Evolutionary conservation across 2,113 vertebrate genomes (phyloP), one percentile per base, ranked within the genome.

Genomic region (Myotis yumanensis): DNA sequence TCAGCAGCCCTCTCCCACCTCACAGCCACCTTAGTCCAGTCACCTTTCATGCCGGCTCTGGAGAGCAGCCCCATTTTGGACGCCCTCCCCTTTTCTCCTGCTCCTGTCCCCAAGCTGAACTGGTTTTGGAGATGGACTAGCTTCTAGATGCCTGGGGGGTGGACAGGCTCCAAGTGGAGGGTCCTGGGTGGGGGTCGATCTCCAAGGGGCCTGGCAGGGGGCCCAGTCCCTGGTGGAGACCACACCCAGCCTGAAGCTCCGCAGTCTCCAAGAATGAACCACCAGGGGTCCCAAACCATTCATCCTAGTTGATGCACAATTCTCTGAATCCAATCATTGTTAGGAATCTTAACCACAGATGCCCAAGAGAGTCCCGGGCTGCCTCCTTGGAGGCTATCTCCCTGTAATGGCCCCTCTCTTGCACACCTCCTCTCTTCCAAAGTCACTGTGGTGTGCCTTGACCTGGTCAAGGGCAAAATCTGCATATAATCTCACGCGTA

Each of bases 381-480:
- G 72, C 84, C 97, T 97, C 95, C 93, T 96, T 86, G 51, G 66
- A 89, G 93, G 90, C 77, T 96, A 87, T 97, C 93, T 96, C 95
- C 81, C 20, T 76, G 91, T 89, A 97, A 93, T 97, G 96, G 92
- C 69, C 84, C 75, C 95, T 93, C 93, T 97, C 96, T 97, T 96
- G 96, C 93, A 97, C 92, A 97, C 92, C 96, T 97, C 51, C 96
- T 96, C 98, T 97, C 97, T 97, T 97, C 92, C 72, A 96, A 97
- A 22, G 73, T 98, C 98, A 98, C 96, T 90, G 82, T 97, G 97
- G 84, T 76, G 66, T 97, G 97, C 97, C 97, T 98, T 98, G 98
- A 98, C 98, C 98, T 98, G 98, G 98, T 98, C 98, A 98, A 98
- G 98, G 98, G 97, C 96, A 97, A 98, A 98, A 98, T 98, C 97